Evolutionary conservation across 2,888 invertebrate genomes (phyloP).

Genomic region (Stramonita haemastoma): DNA sequence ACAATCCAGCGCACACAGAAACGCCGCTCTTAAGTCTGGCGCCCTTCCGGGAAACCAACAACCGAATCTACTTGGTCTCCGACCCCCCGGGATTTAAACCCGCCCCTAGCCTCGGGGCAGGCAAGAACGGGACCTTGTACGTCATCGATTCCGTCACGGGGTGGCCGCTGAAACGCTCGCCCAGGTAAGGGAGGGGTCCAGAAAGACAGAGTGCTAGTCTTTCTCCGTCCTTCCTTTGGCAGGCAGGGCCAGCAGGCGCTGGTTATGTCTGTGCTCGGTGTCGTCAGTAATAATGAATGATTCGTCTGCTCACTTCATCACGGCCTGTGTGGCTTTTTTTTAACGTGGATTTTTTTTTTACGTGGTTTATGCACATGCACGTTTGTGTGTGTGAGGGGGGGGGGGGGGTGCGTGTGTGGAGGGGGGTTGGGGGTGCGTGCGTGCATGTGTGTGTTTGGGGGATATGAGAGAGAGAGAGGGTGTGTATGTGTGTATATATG

Average conservation of each 20-base stretch:
- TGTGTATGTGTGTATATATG: not conserved
- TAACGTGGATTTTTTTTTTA: not conserved
- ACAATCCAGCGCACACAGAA: not conserved
- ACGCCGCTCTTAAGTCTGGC: not conserved
- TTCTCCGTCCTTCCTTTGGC: not conserved
- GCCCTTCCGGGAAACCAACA: constrained; percentile 27
- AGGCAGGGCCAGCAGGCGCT: not conserved
- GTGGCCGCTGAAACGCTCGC: constrained; percentile 50
- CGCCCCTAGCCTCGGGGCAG: not conserved
- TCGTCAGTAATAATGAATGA: not conserved
- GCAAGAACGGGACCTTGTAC: constrained; percentile 42
- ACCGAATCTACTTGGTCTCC: constrained; percentile 32
- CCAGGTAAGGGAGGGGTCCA: constrained; percentile 49
- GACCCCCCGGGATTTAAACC: not conserved
- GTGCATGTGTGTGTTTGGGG: too few relatives aligned
- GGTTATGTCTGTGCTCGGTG: not conserved
- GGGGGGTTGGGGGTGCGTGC: not conserved
- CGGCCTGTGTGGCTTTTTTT: not conserved
- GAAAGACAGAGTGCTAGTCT: not conserved
- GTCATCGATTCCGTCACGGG: constrained; percentile 43
- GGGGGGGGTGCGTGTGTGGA: not conserved
- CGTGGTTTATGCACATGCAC: not conserved
- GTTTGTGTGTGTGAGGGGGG: not conserved
- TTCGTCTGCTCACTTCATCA: not conserved
- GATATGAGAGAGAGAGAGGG: too few relatives aligned